Conservation (phyloP, 2,797 vertebrate genomes). For the Enteromius radiatus region DNA sequence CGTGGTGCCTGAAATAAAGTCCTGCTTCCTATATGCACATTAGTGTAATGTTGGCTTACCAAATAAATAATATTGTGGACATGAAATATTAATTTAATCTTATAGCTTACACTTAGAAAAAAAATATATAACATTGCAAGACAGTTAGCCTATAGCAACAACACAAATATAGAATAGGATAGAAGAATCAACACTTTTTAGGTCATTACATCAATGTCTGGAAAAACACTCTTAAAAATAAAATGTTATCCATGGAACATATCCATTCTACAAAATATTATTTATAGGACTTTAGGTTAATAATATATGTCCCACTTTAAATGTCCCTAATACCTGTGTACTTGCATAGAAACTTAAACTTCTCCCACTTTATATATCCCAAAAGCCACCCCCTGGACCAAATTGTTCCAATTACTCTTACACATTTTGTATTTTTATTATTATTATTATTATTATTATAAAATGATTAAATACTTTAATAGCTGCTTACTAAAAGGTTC, state of each 20-base stretch:
- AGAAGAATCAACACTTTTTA: background rate
- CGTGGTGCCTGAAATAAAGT: constrained; percentile 12
- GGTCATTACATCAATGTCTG: background rate
- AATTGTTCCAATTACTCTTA: no score
- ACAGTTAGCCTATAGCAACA: background rate
- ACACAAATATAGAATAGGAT: background rate
- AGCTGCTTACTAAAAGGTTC: background rate
- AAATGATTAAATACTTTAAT: no score
- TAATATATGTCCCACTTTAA: background rate
- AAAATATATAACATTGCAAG: background rate
- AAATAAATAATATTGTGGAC: background rate
- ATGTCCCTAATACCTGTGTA: no score
- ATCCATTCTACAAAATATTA: background rate
- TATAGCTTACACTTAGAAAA: background rate
- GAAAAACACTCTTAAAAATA: background rate
- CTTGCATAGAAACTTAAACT: no score
- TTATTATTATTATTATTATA: no score
- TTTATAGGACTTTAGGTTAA: background rate
- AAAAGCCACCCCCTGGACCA: no score
- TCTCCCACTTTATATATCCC: no score
- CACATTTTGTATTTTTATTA: no score
- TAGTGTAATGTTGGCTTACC: background rate
- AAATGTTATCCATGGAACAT: background rate
- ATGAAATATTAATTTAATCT: background rate
- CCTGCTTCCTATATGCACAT: background rate